phyloP scores from a whole-genome alignment of 64 coral and sea anemone genomes.

The Astreopora myriophthalma region DNA sequence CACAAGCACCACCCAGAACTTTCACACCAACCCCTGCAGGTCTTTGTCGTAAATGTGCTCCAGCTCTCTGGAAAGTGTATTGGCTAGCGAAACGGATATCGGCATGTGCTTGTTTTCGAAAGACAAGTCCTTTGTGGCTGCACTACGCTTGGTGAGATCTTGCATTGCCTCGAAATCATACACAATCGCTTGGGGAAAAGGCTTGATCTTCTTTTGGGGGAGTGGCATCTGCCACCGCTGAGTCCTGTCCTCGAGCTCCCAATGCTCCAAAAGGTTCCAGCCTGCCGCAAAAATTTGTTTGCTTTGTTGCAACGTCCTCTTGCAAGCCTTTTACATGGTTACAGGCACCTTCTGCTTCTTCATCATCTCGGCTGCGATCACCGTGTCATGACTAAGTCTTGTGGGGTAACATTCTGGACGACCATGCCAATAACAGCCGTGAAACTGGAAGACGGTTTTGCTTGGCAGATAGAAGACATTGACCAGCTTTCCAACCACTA shows the following conservation, averaged over 20 bases:
- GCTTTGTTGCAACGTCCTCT: neutral
- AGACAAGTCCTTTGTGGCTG: neutral
- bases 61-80: constrained; percentile 3
- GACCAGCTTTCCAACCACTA: neutral
- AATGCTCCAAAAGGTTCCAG: constrained; percentile 18
- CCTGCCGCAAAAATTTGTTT: neutral
- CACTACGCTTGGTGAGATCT: neutral
- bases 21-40: constrained; percentile 17
- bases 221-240: neutral
- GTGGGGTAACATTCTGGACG: neutral
- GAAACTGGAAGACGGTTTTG: constrained; percentile 8
- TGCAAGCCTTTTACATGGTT: neutral
- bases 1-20: constrained; percentile 31
- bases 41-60: constrained; percentile 3
- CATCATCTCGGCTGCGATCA: neutral
- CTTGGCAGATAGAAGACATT: neutral
- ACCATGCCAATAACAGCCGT: no score
- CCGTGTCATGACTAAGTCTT: neutral
- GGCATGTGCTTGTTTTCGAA: constrained; percentile 27
- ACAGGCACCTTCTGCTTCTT: neutral
- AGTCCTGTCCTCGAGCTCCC: neutral
- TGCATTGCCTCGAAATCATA: constrained; percentile 47
- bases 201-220: constrained; percentile 23
- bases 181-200: constrained; percentile 43
- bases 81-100: neutral